Evolutionary conservation across 2,113 vertebrate species (phyloP), one percentile per base, ranked within the genome.

Genomic region (Oostethus manadensis): DNA sequence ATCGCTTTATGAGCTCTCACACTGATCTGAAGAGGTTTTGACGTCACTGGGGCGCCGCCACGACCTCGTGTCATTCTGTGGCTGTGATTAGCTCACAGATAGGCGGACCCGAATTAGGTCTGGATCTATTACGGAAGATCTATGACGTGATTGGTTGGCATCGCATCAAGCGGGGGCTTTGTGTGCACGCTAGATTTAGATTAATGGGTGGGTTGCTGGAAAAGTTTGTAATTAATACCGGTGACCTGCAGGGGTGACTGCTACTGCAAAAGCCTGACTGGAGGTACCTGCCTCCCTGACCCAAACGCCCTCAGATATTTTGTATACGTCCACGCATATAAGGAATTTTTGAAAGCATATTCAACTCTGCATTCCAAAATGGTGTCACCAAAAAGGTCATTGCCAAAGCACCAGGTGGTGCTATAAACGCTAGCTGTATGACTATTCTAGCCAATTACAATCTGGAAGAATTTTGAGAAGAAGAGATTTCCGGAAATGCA

Each of bases 111-210:
- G 78, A 80, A 70, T 78, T 55, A 3, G 33, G 66, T 62, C 44
- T 43, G 81, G 74, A n/a, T n/a, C n/a, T n/a, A n/a, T n/a, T n/a
- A n/a, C 81, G 84, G 73, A 84, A 71, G 77, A 77, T 78, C 68
- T 75, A 81, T 81, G 67, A 66, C 47, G 68, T 79, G 80, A 82
- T 83, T 82, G 80, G 78, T 79, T 68, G 76, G 71, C 75, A 74
- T 45, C 2, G 70, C 68, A 10, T 75, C 78, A 66, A 74, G 56
- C 64, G 3, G 17, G 29, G 62, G 70, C 62, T 46, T 35, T 60
- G 65, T 76, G 66, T 60, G 58, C 70, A 71, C 78, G 64, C 76
- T 75, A 83, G 86, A 87, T 83, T 79, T 83, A 85, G 86, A 85
- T 85, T 74, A 86, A 86, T 83, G 74, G 60, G 73, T 68, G 55